phyloP scores from a whole-genome alignment of 2,797 vertebrate genomes.

The Scleropages formosus region DNA sequence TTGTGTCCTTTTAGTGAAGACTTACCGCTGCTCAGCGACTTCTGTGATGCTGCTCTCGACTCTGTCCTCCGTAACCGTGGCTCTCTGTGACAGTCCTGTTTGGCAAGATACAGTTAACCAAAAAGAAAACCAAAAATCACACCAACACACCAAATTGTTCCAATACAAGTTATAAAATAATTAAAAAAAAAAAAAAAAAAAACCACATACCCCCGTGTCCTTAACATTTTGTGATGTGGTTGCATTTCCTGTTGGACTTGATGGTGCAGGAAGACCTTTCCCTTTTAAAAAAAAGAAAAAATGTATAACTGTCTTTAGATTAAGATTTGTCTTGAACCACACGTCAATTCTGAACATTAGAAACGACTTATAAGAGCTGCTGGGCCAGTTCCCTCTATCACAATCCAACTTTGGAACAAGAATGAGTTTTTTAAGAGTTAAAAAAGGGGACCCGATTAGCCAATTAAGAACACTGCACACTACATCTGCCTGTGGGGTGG shows the following conservation, averaged over 20 bases:
- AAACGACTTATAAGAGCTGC: too few relatives aligned
- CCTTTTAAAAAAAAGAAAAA: slow-evolving; percentile 8
- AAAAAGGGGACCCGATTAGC: too few relatives aligned
- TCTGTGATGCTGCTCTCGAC: slow-evolving; percentile 20
- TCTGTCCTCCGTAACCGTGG: slow-evolving; percentile 31
- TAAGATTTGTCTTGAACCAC: neutral
- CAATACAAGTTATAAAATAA: neutral
- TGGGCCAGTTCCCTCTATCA: too few relatives aligned
- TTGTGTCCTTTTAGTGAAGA: neutral
- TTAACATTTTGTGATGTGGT: slow-evolving; percentile 20
- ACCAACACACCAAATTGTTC: neutral
- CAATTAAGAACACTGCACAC: too few relatives aligned
- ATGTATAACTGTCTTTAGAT: neutral
- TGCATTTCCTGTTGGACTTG: slow-evolving; percentile 31
- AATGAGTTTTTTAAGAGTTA: too few relatives aligned
- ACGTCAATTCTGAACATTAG: neutral
- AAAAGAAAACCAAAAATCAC: neutral
- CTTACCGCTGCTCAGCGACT: slow-evolving; percentile 26
- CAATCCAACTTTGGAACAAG: too few relatives aligned
- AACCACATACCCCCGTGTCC: slow-evolving; percentile 15
- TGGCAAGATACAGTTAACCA: neutral
- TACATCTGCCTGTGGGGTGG: too few relatives aligned
- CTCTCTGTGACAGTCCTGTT: slow-evolving; percentile 29
- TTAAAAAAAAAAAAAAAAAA: neutral
- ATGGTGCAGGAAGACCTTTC: slow-evolving; percentile 25